Base-by-base conservation (phyloP, 2,113 vertebrate genomes). In the Dipodomys spectabilis region DNA sequence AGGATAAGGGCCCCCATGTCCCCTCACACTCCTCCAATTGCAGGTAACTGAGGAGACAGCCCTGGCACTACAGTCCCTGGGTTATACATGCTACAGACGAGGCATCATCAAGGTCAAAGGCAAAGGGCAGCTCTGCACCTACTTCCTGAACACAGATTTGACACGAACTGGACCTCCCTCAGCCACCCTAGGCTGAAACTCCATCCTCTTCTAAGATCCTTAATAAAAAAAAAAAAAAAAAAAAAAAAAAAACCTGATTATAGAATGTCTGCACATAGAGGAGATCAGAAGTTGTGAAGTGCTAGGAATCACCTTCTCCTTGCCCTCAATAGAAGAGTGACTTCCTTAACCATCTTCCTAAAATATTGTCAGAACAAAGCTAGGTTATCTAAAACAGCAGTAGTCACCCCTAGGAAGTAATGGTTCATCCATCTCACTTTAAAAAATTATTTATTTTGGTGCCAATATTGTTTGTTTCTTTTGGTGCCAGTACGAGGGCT, bases 101-200 rank as follows among this genome's bases (percentile, higher is more conserved):
- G 99, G 99, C 23, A 82, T 98, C 8, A 96, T 99, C 96, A 98
- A 98, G 28, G 99, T 99, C 44, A 99, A 99, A 93, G 99, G 99
- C 85, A 99, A 99, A 98, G 99, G 99, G n/a, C 97, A 99, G 53
- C 98, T 99, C 67, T 98, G 98, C 73, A 99, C 99, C 13, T 99
- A 98, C 93, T 99, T 99, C 71, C 97, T 99, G 57, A 98, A 98
- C 85, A 98, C 97, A 44, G 98, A 98, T 71, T 91, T 96, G 75
- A 93, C 93, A 25, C 94, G 98, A 68, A 95, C 91, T 15, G 95
- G 96, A 69, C 96, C 97, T 69, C 96, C 97, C 65, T 97, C 94
- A 1, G 96, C 96, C 27, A 88, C 95, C 27, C 77, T 98, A 11
- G 89, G 88, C 91, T 97, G 92, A 98, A 77, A 80, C 22, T 4